Base-by-base conservation (phyloP, 2,113 vertebrate genomes). In the Dipodomys ordii region DNA sequence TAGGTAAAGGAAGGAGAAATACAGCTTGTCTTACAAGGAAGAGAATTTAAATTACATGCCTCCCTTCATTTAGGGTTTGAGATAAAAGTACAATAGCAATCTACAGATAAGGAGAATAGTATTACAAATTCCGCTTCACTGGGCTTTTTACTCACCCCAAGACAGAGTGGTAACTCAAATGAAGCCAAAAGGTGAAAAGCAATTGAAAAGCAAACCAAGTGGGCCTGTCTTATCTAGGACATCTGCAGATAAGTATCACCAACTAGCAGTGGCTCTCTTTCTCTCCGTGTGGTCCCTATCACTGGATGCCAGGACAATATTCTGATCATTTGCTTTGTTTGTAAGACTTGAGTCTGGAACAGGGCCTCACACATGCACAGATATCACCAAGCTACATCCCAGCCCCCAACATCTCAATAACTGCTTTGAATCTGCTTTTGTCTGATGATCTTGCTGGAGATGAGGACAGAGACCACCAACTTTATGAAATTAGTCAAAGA, bases 41-140 rank as follows among this genome's bases (percentile, higher is more conserved):
- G 89, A 96, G 72, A 89, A 92, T 92, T 88, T 95, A 94, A 95
- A 94, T 95, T 81, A 85, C 65, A 93, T 76, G 49, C 32, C 67
- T 95, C 49, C 84, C 83, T 93, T 87, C 77, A 77, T 64, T 90
- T 86, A 85, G 30, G 15, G 84, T 87, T 87, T 89, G 90, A 95
- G 84, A 95, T 95, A 87, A 87, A 96, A 78, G n/a, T 49, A 84
- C 67, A 93, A 87, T 69, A 87, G 90, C 65, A 68, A 53, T 84
- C 64, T 95, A 22, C 35, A 94, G 92, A 73, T 74, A 83, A 92
- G 78, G n/a, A 78, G 22, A 83, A 30, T 10, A 44, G 44, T 27
- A 91, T 25, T 74, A n/a, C 69, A 93, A 91, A 82, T n/a, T 22
- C 87, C 49, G 84, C 46, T 73, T 73, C 82, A 13, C 12, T 71